These are phyloP conservation scores for Drosophila borealis DNA, from an alignment of 2,888 invertebrate species.

Conservation along the genomic window DNA sequence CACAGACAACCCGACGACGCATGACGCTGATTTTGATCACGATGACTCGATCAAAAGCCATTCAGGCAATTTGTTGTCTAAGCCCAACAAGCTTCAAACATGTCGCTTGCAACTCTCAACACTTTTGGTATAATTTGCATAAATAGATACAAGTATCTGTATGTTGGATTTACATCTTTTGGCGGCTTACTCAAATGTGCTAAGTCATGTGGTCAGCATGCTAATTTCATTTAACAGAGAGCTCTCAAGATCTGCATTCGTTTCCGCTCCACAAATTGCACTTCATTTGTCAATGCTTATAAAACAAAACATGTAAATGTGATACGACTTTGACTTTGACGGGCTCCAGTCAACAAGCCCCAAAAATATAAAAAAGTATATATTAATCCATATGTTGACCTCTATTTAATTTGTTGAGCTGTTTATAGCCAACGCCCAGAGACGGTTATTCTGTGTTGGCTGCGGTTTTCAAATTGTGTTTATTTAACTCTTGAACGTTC, in stretches of 20 bases:
- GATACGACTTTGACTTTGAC: slow-evolving; percentile 29
- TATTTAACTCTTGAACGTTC: slow-evolving; percentile 31
- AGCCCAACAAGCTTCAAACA: slow-evolving; percentile 1
- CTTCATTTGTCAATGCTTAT: slow-evolving; percentile 19
- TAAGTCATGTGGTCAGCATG: slow-evolving; percentile 6
- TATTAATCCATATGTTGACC: slow-evolving; percentile 32
- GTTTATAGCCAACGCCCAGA: slow-evolving; percentile 20
- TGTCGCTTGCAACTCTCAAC: not conserved
- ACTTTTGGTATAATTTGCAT: slow-evolving; percentile 29
- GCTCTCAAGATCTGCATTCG: slow-evolving; percentile 15
- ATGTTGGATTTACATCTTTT: slow-evolving; percentile 7
- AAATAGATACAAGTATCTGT: slow-evolving; percentile 14
- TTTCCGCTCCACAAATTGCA: slow-evolving; percentile 27
- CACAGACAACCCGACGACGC: slow-evolving; percentile 29
- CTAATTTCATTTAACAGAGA: slow-evolving; percentile 11
- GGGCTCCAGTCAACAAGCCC: not conserved
- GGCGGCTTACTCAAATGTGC: slow-evolving; percentile 16
- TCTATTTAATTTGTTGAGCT: slow-evolving; percentile 15
- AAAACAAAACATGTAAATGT: slow-evolving; percentile 15
- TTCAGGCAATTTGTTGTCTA: slow-evolving; percentile 22
- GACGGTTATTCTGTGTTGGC: slow-evolving; percentile 18
- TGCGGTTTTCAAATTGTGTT: slow-evolving; percentile 26
- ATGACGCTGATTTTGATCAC: slow-evolving; percentile 7
- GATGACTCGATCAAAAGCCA: slow-evolving; percentile 39
- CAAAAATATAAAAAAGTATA: not conserved